Evolutionary conservation across 2,113 vertebrate genomes (phyloP).

Genomic region (Burhinus oedicnemus): DNA sequence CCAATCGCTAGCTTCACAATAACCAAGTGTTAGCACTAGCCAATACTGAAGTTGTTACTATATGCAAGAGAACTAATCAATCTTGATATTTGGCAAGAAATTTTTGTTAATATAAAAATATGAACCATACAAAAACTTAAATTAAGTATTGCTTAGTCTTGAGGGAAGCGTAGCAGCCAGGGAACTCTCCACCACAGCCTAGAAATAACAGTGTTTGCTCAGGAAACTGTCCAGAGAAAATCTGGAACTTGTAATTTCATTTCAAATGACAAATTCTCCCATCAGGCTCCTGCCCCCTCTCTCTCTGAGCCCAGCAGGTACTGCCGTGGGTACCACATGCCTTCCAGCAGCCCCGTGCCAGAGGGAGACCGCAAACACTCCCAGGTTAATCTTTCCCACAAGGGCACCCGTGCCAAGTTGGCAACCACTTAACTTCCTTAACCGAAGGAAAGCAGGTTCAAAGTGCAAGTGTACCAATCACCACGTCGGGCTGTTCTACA

Average conservation of each 20-base stretch:
- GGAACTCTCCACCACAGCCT: not conserved
- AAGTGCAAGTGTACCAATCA: not conserved
- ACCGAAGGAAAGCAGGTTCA: not conserved
- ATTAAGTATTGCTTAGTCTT: not conserved
- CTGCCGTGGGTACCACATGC: rapidly evolving
- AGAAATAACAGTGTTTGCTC: not conserved
- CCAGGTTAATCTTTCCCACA: not conserved
- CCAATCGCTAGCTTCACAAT: rapidly evolving
- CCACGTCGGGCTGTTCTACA: rapidly evolving
- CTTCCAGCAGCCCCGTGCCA: not conserved
- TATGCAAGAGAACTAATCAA: not conserved
- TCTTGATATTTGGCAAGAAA: not conserved
- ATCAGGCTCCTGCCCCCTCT: not conserved
- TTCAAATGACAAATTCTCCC: not conserved
- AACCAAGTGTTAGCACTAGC: rapidly evolving
- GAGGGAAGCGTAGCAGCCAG: not conserved
- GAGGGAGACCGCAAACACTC: too few species aligned
- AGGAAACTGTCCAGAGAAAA: too few species aligned
- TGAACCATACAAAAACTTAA: not conserved
- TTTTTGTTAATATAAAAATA: not conserved
- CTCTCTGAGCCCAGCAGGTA: not conserved
- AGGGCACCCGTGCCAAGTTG: not conserved
- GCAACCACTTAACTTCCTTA: rapidly evolving
- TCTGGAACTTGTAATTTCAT: not conserved
- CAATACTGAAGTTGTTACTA: not conserved